Conservation (phyloP, 1,140 invertebrate genomes). For the Notospermus geniculatus region DNA sequence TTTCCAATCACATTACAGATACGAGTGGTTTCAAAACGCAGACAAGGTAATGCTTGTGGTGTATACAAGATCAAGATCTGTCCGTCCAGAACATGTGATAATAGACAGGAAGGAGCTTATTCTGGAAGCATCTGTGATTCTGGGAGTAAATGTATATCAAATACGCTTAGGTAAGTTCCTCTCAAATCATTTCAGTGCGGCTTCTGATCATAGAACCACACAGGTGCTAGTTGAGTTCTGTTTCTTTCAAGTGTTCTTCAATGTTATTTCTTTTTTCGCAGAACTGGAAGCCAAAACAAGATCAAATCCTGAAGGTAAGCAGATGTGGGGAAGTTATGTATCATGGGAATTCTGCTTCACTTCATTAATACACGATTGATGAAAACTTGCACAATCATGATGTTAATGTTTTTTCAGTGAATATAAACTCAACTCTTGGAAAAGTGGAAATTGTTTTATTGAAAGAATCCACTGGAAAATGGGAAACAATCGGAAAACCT, state of each 20-base stretch:
- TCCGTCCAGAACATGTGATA: slow-evolving; percentile 35
- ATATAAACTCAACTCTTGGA: slow-evolving; percentile 32
- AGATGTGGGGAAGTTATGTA: too few relatives aligned
- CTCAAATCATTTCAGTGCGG: not conserved
- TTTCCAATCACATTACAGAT: slow-evolving; percentile 36
- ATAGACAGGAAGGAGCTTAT: slow-evolving; percentile 34
- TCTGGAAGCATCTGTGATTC: slow-evolving; percentile 26
- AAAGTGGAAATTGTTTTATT: slow-evolving; percentile 47
- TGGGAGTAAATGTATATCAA: slow-evolving; percentile 32
- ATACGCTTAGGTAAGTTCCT: slow-evolving; percentile 33
- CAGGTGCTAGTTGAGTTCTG: too few relatives aligned
- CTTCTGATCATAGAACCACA: not conserved
- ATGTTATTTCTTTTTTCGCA: slow-evolving; percentile 23
- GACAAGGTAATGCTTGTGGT: slow-evolving; percentile 46
- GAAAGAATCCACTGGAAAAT: slow-evolving; percentile 35
- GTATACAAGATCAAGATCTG: slow-evolving; percentile 47
- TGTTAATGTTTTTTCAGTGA: too few relatives aligned
- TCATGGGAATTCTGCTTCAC: too few relatives aligned
- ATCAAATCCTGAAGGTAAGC: slow-evolving; percentile 33
- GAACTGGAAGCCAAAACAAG: slow-evolving; percentile 33
- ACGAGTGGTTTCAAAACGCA: slow-evolving; percentile 54
- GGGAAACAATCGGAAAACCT: slow-evolving; percentile 33
- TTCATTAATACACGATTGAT: too few relatives aligned
- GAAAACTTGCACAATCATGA: too few relatives aligned
- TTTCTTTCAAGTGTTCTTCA: too few relatives aligned